phyloP scores from a whole-genome alignment of 2,888 invertebrate genomes.

The Bhutanitis thaidina region DNA sequence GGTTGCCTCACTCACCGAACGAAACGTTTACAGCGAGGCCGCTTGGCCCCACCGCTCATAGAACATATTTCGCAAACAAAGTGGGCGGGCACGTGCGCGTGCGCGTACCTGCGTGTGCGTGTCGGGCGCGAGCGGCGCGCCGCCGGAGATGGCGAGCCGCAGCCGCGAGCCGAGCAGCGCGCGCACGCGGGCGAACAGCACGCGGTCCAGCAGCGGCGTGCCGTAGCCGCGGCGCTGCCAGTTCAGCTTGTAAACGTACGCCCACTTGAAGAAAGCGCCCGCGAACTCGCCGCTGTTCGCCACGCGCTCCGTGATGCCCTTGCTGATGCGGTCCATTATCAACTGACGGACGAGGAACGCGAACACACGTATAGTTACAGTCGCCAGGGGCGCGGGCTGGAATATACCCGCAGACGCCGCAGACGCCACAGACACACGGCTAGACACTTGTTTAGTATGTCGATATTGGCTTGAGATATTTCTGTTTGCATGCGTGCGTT shows the following conservation, averaged over 20 bases:
- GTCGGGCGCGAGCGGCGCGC: constrained; percentile 96
- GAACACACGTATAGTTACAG: no score
- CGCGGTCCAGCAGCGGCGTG: constrained; percentile 83
- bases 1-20: no score
- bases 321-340: constrained; percentile 98
- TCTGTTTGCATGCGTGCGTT: no score
- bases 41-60: no score
- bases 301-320: constrained; percentile 97
- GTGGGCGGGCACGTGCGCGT: constrained; percentile 86
- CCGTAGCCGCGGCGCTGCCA: constrained; percentile 91
- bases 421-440: no score
- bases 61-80: no score
- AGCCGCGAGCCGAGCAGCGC: constrained; percentile 93
- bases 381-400: no score
- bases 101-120: constrained; percentile 92
- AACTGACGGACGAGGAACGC: constrained; percentile 75
- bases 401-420: no score
- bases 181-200: constrained; percentile 75
- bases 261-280: constrained; percentile 94
- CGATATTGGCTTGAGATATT: no score
- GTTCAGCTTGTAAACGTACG: constrained; percentile 94
- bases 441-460: no score
- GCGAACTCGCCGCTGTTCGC: constrained; percentile 88
- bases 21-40: no score
- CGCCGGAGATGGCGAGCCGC: constrained; percentile 93